Conservation (phyloP, 2,113 vertebrate genomes). For the Bos javanicus region DNA sequence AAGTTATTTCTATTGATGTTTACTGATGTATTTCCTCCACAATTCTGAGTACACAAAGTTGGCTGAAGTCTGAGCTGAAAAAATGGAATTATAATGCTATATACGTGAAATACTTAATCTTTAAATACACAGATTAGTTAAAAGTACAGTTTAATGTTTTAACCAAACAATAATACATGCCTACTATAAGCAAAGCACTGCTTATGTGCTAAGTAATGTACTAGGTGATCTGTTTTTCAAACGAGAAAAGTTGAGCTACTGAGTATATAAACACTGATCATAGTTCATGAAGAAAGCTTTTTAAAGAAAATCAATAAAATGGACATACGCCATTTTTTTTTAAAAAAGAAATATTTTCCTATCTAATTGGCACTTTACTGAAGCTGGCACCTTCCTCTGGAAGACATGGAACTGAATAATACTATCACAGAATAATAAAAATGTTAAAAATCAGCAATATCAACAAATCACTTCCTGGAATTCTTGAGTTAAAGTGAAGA, state of each 20-base stretch:
- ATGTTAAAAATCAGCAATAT: conserved; percentile 7
- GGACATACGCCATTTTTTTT: neutral
- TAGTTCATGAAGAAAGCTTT: neutral
- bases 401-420: neutral
- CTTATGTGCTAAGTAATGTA: neutral
- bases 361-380: conserved; percentile 32
- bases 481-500: conserved; percentile 27
- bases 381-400: neutral
- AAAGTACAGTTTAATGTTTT: neutral
- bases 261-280: neutral
- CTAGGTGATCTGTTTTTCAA: neutral
- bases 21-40: neutral
- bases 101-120: neutral
- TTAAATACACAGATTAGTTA: neutral
- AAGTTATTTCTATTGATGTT: neutral
- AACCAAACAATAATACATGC: neutral
- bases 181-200: neutral
- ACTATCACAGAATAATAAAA: conserved; percentile 2
- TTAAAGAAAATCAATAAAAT: neutral
- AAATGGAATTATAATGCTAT: neutral
- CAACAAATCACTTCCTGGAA: conserved; percentile 4
- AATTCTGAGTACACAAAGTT: neutral
- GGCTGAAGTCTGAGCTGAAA: neutral
- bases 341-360: neutral
- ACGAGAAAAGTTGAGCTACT: neutral